These are phyloP conservation scores for Ashinkailepas kermadecensis DNA, from an alignment of 2,888 invertebrate species.

Conservation along the genomic window DNA sequence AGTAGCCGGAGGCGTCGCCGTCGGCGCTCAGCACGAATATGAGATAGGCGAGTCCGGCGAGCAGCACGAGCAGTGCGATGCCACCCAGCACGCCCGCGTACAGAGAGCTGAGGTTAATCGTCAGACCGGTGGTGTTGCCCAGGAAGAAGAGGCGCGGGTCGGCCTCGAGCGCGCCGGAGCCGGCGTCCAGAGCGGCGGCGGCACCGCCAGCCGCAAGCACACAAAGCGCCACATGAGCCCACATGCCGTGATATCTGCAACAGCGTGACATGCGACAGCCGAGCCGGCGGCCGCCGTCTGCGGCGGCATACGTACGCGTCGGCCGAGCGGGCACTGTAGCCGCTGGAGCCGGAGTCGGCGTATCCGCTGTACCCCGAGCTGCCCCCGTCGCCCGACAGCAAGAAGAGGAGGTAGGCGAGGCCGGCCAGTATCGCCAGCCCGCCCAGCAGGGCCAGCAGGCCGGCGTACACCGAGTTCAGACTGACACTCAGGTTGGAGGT, in stretches of 20 bases:
- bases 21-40: neutral
- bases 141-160: neutral
- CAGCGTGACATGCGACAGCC: neutral
- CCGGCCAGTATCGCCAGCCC: constrained; percentile 10
- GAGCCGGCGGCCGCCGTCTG: neutral
- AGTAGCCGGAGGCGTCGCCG: neutral
- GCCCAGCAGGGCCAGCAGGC: neutral
- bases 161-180: neutral
- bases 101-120: neutral
- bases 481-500: constrained; percentile 8
- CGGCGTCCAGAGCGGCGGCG: neutral
- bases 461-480: constrained; percentile 9
- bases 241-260: constrained; percentile 12
- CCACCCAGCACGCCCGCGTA: neutral
- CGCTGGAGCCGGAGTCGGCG: neutral
- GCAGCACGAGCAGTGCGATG: neutral
- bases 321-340: neutral
- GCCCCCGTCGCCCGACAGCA: neutral
- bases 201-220: neutral
- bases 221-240: neutral
- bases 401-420: neutral
- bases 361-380: neutral
- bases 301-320: neutral
- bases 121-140: neutral
- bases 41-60: neutral